phyloP scores from a whole-genome alignment of 2,888 invertebrate species.

The Lasioglossum oenotherae region DNA sequence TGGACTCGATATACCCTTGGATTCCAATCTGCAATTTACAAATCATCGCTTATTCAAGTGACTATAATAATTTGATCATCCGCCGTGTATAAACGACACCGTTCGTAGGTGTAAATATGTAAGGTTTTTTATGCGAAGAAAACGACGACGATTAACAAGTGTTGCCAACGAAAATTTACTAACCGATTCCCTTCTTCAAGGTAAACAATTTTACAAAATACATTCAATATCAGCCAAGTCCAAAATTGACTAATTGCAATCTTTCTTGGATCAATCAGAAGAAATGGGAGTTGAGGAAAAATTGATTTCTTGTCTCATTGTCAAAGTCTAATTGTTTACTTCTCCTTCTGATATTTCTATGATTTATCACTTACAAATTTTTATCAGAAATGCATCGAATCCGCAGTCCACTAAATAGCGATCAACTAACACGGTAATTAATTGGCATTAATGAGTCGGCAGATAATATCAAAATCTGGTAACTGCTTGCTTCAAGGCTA shows the following conservation, averaged over 20 bases:
- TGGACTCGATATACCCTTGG: not conserved
- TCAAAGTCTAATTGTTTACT: too few relatives aligned
- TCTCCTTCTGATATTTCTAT: too few relatives aligned
- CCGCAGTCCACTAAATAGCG: not conserved
- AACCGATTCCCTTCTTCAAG: too few relatives aligned
- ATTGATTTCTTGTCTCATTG: too few relatives aligned
- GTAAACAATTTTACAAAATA: not conserved
- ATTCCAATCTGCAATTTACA: not conserved
- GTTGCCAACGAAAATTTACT: not conserved
- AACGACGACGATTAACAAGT: not conserved
- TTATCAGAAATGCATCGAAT: not conserved
- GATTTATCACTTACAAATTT: too few relatives aligned
- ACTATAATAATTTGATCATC: not conserved
- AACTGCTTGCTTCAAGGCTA: conserved; percentile 64
- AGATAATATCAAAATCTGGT: conserved; percentile 31
- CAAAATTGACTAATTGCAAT: not conserved
- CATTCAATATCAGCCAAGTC: not conserved
- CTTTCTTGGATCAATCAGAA: not conserved
- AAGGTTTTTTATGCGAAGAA: not conserved
- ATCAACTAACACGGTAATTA: not conserved
- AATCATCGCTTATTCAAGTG: not conserved
- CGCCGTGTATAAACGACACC: not conserved
- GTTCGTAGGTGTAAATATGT: not conserved
- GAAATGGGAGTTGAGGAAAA: not conserved
- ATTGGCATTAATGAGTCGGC: not conserved